Evolutionary conservation across 2,888 invertebrate species (phyloP).

Genomic region (Tachina grossa): DNA sequence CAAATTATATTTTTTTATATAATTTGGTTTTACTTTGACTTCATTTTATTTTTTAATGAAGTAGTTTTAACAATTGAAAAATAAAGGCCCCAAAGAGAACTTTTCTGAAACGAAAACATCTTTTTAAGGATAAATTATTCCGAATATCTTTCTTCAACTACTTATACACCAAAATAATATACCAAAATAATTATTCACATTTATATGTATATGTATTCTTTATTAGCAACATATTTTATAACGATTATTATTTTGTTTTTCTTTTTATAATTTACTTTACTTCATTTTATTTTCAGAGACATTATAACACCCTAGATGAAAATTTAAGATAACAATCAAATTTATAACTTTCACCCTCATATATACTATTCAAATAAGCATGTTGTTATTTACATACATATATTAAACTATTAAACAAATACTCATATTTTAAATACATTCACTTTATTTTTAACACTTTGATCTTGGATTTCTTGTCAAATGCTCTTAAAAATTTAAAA

Average conservation of each 20-base stretch:
- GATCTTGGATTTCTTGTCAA: slow-evolving; percentile 12
- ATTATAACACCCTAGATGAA: slow-evolving; percentile 43
- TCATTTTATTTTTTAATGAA: slow-evolving; percentile 36
- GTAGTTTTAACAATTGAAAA: slow-evolving; percentile 21
- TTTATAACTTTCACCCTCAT: slow-evolving; percentile 41
- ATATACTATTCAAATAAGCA: slow-evolving; percentile 34
- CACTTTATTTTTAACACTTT: neutral
- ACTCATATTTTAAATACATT: neutral
- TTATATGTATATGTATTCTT: neutral
- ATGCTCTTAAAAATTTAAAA: slow-evolving; percentile 39
- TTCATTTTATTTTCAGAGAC: slow-evolving; percentile 26
- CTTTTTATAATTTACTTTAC: neutral
- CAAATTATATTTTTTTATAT: slow-evolving; percentile 49
- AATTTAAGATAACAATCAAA: slow-evolving; percentile 34
- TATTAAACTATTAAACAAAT: neutral
- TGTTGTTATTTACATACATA: slow-evolving; percentile 38
- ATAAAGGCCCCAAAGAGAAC: slow-evolving; percentile 88
- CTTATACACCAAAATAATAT: slow-evolving; percentile 10
- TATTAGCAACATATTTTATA: slow-evolving; percentile 6
- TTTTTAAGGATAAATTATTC: slow-evolving; percentile 31
- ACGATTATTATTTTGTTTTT: slow-evolving; percentile 4
- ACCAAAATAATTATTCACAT: slow-evolving; percentile 25
- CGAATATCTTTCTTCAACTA: slow-evolving; percentile 27
- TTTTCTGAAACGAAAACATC: slow-evolving; percentile 87
- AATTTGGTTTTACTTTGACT: neutral